Evolutionary conservation across 2,113 vertebrate species (phyloP), one percentile per base, ranked within the genome.

Genomic region (Pachyramphus minor): DNA sequence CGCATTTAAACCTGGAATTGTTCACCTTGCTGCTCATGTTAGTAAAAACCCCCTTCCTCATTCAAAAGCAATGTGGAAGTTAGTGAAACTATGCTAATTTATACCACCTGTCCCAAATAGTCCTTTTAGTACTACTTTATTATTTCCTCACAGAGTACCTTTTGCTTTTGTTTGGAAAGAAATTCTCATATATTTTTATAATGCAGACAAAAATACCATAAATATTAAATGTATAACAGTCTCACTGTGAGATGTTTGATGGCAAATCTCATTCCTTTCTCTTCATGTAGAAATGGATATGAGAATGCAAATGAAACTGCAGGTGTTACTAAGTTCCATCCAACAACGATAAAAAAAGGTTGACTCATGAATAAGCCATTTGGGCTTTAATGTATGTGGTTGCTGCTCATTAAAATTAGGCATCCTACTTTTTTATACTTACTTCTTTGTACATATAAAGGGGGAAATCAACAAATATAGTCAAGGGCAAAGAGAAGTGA

Each of bases 261-360:
- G 71, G 42, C 35, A 90, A 75, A 91, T 44, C 58, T 96, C 44
- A 81, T 90, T 93, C 66, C 25, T 14, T 78, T 81, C 56, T 84
- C 22, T 71, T 90, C 64, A 53, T 69, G 77, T 58, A 74, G 64
- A 92, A 92, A 90, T 84, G 13, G 35, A 60, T 90, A 88, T 74
- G 11, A 93, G 64, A 88, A 94, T 90, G 85, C 68, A 93, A 95
- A 93, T 78, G 64, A 84, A 92, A 50, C 82, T 59, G 71, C 90
- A 93, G 84, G 84, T 94, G 59, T 78, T 96, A 71, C 44, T 77
- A 77, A 83, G 50, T 84, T 88, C 52, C 31, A 60, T 69, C 80
- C n/a, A 81, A 31, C 35, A 90, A 50, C 0, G 6, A 69, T 60
- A 35, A 85, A 77, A 92, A 89, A 71, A 42, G 11, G 7, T 28